Base-by-base conservation (phyloP, 2,797 vertebrate species). In the Peromyscus aztecus region DNA sequence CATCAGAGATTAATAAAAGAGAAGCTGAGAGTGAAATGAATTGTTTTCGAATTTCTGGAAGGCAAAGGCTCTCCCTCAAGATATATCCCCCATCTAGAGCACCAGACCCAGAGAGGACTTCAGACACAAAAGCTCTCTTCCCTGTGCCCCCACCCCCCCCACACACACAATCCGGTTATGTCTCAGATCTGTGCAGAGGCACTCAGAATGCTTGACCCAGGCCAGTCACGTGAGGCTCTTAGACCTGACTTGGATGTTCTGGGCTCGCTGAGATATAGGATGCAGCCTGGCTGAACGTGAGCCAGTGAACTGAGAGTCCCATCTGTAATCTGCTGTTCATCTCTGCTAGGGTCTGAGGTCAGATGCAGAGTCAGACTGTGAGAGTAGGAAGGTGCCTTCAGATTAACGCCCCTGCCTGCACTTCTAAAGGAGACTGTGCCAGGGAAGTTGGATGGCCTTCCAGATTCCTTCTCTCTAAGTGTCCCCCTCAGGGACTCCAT, bases 41-140 rank as follows among this genome's bases (percentile, higher is more conserved):
- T 67, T 82, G 77, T 83, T 81, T 88, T 90, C 29, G 73, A 90
- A 91, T 89, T 92, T 96, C 90, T 94, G 52, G 43, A 55, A 87
- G 73, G 76, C 40, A 71, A 78, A 93, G 63, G 9, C 21, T 76
- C 57, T 92, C 83, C 63, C n/a, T 94, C 46, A 75, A 63, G 76
- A 63, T 3, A 52, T 17, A 14, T n/a, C 46, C 37, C 12, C 6
- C 31, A 8, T 31, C 11, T 49, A 67, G 43, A 43, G 24, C 23
- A 69, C 13, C 31, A 4, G 8, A 77, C 34, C 8, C 81, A 11
- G 24, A 55, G 40, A 34, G n/a, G 87, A 19, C 9, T 65, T 82
- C 69, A 63, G 40, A 59, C 17, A 23, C 27, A 82, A 93, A 69
- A 24, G 37, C 52, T 78, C 81, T 43, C 23, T 88, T 76, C 52